Base-by-base conservation (phyloP, 2,888 invertebrate genomes). In the Eulithis testata region DNA sequence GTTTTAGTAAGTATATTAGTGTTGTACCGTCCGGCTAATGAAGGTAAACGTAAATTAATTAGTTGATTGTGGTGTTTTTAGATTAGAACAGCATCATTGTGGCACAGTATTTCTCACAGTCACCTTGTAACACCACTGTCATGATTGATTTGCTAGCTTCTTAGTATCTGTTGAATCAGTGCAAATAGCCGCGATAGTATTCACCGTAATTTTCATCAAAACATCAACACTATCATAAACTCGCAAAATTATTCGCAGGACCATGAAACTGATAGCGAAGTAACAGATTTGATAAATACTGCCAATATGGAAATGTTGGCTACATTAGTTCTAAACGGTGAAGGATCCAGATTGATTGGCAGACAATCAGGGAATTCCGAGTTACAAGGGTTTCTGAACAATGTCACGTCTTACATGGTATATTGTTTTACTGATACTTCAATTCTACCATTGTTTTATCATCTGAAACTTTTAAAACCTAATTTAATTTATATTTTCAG, bases 231-330 rank as follows among this genome's bases (percentile, higher is more conserved):
- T 14, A 45, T 40, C 21, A 40, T 58, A 60, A 61, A 9, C 40
- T 21, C n/a, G 1, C 49, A 59, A 8, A 57, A 44, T 65, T 59
- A 76, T 85, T 75, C 60, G 70, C 88, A 93, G 92, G 90, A 91
- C 69, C 91, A 85, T 77, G 89, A 91, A 85, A 92, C 94, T 85
- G 96, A 96, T 73, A 93, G 94, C 12, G 96, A 96, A 83, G 94
- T 96, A 49, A 93, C 94, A 63, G 93, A 94, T 72, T 92, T 97
- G 73, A 94, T 97, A 59, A 95, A 95, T 76, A 93, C 94, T 71
- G 96, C 97, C 8, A 97, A 97, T 81, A 96, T 98, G 96, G 98
- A 98, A 83, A 96, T 97, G 90, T 91, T 99, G 78, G 98, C 98
- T 36, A 95, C 97, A 59, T 91, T 98, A 76, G 98, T 99, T 11